Evolutionary conservation across 1,140 invertebrate genomes (phyloP), one percentile per base, ranked within the genome.

Genomic region (Dufourea novaeangliae): DNA sequence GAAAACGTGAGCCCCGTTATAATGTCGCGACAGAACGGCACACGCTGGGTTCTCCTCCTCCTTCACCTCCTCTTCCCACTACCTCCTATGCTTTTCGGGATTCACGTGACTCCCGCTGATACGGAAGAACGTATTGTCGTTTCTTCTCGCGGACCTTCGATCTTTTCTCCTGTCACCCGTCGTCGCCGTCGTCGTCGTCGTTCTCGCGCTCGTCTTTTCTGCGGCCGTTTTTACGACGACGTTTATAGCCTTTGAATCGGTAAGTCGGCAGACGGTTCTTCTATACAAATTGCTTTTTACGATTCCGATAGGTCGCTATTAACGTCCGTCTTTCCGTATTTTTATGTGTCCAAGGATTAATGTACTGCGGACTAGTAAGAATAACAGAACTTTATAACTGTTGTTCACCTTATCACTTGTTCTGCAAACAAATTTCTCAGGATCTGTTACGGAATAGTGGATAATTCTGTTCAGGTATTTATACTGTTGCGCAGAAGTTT

Each of bases 1-100:
- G 73, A 46, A 61, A 76, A 76, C 64, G 64, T 59, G 73, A 68
- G 64, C 22, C 27, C 34, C 63, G 72, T 67, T 67, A 67, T 52
- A 67, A 74, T 74, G 70, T n/a, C 46, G 41, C 41, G 41, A 44
- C 39, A 25, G 37, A 22, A 20, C 29, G 29, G n/a, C n/a, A 29
- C 27, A 17, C 68, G 29, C 20, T 17, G 59, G 32, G 41, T 8
- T 14, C 14, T 5, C 32, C 17, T 2, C 14, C 4, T 20, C 17
- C 32, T 22, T 39, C 34, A n/a, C n/a, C n/a, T 8, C 7, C 14
- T 5, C 32, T 6, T 2, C 14, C 4, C 22, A 17, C 32, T 22
- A 22, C 34, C n/a, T n/a, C n/a, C n/a, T n/a, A n/a, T n/a, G n/a
- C n/a, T n/a, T n/a, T n/a, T n/a, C 59, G n/a, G 52, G 32, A 37